A percentile compares a stretch with the other conserved stretches of the same genome.
These are phyloP conservation scores for Sarcophaga bullata DNA, from an alignment of 1,140 invertebrate genomes.

Conservation along the genomic window DNA sequence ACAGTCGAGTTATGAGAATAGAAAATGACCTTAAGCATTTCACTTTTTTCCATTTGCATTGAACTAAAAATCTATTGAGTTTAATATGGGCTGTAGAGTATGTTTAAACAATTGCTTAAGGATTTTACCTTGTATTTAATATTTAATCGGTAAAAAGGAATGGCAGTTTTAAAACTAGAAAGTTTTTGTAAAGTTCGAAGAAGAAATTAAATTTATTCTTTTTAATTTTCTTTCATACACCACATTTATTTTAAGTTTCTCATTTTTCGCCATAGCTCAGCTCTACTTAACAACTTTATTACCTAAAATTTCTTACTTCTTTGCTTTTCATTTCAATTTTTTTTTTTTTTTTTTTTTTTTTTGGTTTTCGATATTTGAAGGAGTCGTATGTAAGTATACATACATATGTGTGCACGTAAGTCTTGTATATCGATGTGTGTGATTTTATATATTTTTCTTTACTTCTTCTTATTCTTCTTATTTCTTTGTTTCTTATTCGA, in stretches of 20 bases:
- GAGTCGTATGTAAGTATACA: neutral
- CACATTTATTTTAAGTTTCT: slow-evolving; percentile 11
- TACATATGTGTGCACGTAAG: neutral
- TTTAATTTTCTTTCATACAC: neutral
- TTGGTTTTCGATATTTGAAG: neutral
- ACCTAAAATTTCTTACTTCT: neutral
- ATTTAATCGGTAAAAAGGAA: no score
- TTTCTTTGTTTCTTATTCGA: neutral
- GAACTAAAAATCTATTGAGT: no score
- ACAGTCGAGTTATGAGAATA: no score
- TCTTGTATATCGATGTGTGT: neutral
- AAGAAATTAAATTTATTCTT: neutral
- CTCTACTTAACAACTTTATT: slow-evolving; percentile 24
- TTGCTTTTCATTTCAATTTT: neutral
- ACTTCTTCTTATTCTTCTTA: no score
- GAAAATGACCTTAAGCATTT: no score
- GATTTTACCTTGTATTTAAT: no score
- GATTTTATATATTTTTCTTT: no score
- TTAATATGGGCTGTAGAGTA: no score
- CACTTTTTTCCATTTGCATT: no score
- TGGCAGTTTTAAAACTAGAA: no score
- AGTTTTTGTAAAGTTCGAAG: no score
- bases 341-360: neutral
- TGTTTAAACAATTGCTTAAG: no score
- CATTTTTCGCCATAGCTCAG: slow-evolving; percentile 6